Evolutionary conservation across 2,113 vertebrate species (phyloP).

Genomic region (Eurystomus gularis): DNA sequence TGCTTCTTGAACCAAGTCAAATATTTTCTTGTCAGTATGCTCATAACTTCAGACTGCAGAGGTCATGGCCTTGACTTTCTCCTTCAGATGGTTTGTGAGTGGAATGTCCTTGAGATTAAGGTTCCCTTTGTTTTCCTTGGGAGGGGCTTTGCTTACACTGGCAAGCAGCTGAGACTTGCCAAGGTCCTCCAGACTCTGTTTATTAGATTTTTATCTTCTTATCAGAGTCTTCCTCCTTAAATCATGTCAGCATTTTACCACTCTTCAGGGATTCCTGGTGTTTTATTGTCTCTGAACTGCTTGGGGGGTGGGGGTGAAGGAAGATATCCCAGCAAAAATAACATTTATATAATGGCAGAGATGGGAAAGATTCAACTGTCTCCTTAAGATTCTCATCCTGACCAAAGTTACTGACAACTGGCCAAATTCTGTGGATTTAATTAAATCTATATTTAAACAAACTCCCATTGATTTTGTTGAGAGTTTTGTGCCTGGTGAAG

Average conservation of each 20-base stretch:
- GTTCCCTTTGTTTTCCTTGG: constrained; percentile 82
- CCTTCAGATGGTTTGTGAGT: constrained; percentile 79
- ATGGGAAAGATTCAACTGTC: not conserved
- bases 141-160: constrained; percentile 82
- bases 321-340: constrained; percentile 69
- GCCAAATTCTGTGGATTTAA: constrained; percentile 11
- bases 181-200: constrained; percentile 84
- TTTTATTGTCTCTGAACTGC: constrained; percentile 82
- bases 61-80: constrained; percentile 79
- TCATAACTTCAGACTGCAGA: constrained; percentile 79
- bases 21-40: constrained; percentile 82
- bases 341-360: constrained; percentile 71
- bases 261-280: constrained; percentile 80
- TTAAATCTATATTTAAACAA: constrained; percentile 45
- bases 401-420: not conserved
- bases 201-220: constrained; percentile 88
- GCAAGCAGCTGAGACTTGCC: constrained; percentile 76
- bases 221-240: constrained; percentile 84
- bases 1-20: constrained; percentile 82
- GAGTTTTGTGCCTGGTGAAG: constrained; percentile 22
- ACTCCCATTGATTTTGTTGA: constrained; percentile 12
- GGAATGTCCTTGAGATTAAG: constrained; percentile 79
- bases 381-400: constrained; percentile 9
- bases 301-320: constrained; percentile 66
- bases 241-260: constrained; percentile 84